Evolutionary conservation across 1,140 invertebrate genomes (phyloP), one percentile per base, ranked within the genome.

Genomic region (Brachionus asplanchnoidis): DNA sequence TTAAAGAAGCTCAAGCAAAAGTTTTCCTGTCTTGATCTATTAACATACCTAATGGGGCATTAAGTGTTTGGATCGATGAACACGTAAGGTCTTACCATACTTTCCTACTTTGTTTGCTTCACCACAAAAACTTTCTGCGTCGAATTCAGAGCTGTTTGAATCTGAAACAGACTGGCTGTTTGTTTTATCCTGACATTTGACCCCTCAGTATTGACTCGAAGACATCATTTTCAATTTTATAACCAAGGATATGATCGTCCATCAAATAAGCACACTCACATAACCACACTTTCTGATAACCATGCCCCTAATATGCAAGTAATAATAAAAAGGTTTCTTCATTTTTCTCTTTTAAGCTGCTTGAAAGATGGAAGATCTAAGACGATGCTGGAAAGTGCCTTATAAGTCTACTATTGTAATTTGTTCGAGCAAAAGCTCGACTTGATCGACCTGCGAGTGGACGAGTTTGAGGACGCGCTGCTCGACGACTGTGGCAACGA

Each of bases 331-430:
- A 9, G 1, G 12, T 36, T 73, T 44, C 17, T 44, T 20, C 44
- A n/a, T 73, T 73, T 73, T n/a, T n/a, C n/a, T n/a, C n/a, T n/a
- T n/a, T 42, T 73, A 42, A 40, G 36, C 23, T 73, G 68, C 42
- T 68, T 68, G 66, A 68, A 73, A 73, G 32, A 73, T 73, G 68
- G 68, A 77, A 77, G 79, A 82, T 82, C 32, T 82, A 65, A 82
- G 79, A 68, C 20, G 79, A 82, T 65, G 79, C 53, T 82, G 79
- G 79, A 82, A 82, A 44, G 53, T 82, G 32, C 79, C 79, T 20
- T 82, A 82, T 82, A 68, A 9, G 79, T 82, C 23, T 82, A 82
- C 42, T 82, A 23, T 66, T 82, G 79, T 46, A 82, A 82, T 46
- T 82, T 82, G 44, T 82, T 82, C 53, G 79, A 82, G 28, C 53